Evolutionary conservation across 2,888 invertebrate species (phyloP).

Genomic region (Sesia bembeciformis): DNA sequence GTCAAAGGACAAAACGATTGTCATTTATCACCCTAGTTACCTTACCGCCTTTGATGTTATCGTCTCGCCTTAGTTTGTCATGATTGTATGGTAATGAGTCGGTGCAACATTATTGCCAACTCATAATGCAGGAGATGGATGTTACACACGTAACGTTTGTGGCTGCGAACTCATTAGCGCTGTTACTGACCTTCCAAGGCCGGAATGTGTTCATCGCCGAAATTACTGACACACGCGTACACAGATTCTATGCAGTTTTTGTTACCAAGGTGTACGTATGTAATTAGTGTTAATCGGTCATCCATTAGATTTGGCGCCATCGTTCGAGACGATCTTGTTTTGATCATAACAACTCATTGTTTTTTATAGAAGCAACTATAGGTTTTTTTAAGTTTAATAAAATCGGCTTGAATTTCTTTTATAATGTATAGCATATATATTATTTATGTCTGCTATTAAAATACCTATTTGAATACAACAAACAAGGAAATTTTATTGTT

Average conservation of each 20-base stretch:
- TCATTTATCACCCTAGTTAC: slow-evolving; percentile 62
- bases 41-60: slow-evolving; percentile 66
- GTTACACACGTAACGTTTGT: slow-evolving; percentile 1
- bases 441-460: too few species aligned
- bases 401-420: background rate
- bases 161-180: slow-evolving; percentile 27
- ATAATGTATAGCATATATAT: background rate
- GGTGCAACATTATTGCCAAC: background rate
- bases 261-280: slow-evolving; percentile 9
- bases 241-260: slow-evolving; percentile 33
- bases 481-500: too few species aligned
- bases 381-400: background rate
- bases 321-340: background rate
- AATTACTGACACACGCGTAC: slow-evolving; percentile 25
- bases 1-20: slow-evolving; percentile 64
- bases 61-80: slow-evolving; percentile 29
- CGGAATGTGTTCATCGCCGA: slow-evolving; percentile 38
- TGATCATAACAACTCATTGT: background rate
- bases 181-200: slow-evolving; percentile 52
- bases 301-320: slow-evolving; percentile 6
- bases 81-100: background rate
- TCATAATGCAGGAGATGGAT: background rate
- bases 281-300: slow-evolving; percentile 5
- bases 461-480: too few species aligned
- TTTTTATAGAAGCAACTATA: background rate